A percentile compares a stretch with the other conserved stretches of the same genome.
phyloP scores from a whole-genome alignment of 2,113 vertebrate species.

The Chaenocephalus aceratus region DNA sequence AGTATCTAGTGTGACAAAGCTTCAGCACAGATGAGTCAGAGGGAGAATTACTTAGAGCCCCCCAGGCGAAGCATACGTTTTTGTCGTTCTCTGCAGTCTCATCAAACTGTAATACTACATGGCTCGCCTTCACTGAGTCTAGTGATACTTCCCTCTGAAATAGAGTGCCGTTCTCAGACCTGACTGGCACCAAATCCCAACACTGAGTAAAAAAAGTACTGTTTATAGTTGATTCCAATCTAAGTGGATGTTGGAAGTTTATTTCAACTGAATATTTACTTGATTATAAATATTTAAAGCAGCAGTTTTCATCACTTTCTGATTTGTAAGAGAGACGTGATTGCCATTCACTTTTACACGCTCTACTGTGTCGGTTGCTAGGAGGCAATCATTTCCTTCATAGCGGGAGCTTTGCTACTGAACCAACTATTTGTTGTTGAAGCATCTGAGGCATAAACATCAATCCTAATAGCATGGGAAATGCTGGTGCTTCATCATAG shows the following conservation, averaged over 20 bases:
- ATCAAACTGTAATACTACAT: slow-evolving; percentile 63
- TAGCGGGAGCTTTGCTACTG: slow-evolving; percentile 66
- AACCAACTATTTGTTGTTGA: slow-evolving; percentile 70
- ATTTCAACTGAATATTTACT: slow-evolving; percentile 52
- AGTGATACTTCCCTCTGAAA: slow-evolving; percentile 49
- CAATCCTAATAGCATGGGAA: slow-evolving; percentile 69
- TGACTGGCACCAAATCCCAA: slow-evolving; percentile 30
- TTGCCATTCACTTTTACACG: slow-evolving; percentile 64
- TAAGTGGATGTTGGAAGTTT: slow-evolving; percentile 34
- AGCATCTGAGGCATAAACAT: slow-evolving; percentile 76
- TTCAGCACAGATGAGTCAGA: slow-evolving; percentile 65
- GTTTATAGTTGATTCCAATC: slow-evolving; percentile 50
- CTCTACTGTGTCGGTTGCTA: slow-evolving; percentile 61
- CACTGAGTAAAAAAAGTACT: slow-evolving; percentile 7
- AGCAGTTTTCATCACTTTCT: slow-evolving; percentile 61
- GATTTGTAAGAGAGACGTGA: slow-evolving; percentile 74
- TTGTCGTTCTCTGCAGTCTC: slow-evolving; percentile 68
- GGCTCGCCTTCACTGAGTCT: slow-evolving; percentile 42
- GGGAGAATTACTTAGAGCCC: slow-evolving; percentile 69
- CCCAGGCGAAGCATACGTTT: slow-evolving; percentile 64
- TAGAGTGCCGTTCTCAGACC: slow-evolving; percentile 36
- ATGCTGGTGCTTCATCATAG: slow-evolving; percentile 56
- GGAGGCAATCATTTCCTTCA: slow-evolving; percentile 72
- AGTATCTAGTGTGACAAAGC: slow-evolving; percentile 72
- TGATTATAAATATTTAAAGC: slow-evolving; percentile 76